phyloP scores from a whole-genome alignment of 2,113 vertebrate genomes.

The Thunnus thynnus region DNA sequence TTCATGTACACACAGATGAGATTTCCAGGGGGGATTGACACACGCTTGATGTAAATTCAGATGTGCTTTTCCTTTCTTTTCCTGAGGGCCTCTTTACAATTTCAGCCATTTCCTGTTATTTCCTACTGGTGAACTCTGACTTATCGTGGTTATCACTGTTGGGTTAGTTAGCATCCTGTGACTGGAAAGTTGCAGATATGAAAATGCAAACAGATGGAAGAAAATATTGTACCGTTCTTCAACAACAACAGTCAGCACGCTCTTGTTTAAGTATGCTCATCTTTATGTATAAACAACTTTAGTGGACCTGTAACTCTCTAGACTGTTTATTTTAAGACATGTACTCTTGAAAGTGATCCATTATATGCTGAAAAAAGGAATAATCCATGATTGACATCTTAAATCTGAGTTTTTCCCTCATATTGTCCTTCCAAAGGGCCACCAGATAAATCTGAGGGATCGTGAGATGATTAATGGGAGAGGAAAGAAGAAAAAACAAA shows the following conservation, averaged over 20 bases:
- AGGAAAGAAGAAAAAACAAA: too few relatives aligned
- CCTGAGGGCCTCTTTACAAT: slow-evolving; percentile 41
- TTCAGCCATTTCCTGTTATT: slow-evolving; percentile 64
- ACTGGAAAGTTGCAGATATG: background rate
- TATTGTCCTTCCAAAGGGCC: too few relatives aligned
- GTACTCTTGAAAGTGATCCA: background rate
- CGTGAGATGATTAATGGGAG: too few relatives aligned
- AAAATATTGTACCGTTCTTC: background rate
- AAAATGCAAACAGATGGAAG: background rate
- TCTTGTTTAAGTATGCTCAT: background rate
- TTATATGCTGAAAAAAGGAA: background rate
- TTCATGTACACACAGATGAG: slow-evolving; percentile 1
- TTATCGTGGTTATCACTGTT: background rate
- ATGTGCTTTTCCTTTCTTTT: slow-evolving; percentile 49
- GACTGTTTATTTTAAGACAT: background rate
- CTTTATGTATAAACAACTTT: background rate
- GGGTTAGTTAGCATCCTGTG: background rate
- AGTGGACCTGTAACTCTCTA: background rate
- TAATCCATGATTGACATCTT: background rate
- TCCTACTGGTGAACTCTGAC: slow-evolving; percentile 6
- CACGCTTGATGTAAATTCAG: slow-evolving; percentile 7
- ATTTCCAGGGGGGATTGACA: slow-evolving; percentile 1
- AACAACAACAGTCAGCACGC: background rate
- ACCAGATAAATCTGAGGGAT: too few relatives aligned
- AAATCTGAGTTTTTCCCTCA: background rate